Evolutionary conservation across 2,797 vertebrate species (phyloP).

Genomic region (Crenichthys baileyi): DNA sequence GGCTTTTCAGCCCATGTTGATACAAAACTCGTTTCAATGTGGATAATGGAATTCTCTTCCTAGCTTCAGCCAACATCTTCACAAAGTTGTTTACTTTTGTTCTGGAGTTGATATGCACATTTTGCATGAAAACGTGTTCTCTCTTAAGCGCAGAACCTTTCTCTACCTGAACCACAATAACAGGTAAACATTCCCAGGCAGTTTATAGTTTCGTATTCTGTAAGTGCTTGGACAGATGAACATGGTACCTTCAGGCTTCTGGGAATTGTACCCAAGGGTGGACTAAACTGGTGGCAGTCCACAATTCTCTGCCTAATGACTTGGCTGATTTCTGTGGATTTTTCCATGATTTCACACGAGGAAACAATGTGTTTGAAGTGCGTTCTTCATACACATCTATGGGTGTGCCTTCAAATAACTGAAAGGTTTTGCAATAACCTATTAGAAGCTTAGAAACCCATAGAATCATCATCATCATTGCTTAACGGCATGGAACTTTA

Average conservation of each 20-base stretch:
- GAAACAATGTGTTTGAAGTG: background rate
- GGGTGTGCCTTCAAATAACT: too few relatives aligned
- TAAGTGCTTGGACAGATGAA: background rate
- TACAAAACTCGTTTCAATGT: background rate
- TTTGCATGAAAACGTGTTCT: background rate
- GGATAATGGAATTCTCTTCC: too few relatives aligned
- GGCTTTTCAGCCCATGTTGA: background rate
- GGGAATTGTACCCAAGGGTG: background rate
- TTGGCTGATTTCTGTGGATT: background rate
- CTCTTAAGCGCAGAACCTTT: background rate
- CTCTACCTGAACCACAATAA: background rate
- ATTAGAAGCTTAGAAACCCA: background rate
- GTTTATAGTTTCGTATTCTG: too few relatives aligned
- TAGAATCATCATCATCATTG: background rate
- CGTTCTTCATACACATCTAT: background rate
- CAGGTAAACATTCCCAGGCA: background rate
- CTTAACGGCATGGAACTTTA: background rate
- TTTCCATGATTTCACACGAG: background rate
- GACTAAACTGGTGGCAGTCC: background rate
- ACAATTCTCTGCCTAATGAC: background rate
- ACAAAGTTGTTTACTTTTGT: background rate
- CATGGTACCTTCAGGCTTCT: background rate
- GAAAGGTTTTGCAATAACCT: background rate
- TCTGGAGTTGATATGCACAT: background rate
- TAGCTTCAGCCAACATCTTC: too few relatives aligned